Base-by-base conservation (phyloP, 2,888 invertebrate species). In the Acrocera orbiculus region DNA sequence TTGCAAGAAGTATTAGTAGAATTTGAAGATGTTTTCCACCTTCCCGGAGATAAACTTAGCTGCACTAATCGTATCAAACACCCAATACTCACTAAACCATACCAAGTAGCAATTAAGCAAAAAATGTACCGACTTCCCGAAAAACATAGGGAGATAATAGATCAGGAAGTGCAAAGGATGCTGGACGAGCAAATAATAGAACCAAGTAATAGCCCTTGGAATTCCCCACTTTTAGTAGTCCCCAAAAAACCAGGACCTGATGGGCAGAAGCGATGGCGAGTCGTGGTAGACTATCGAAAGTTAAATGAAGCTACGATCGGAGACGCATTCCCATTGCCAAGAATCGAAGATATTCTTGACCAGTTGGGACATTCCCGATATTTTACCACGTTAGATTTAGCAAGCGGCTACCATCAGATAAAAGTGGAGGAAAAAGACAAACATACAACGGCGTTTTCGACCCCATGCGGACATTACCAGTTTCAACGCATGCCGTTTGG, bases 241-340 rank as follows among this genome's bases (percentile, higher is more conserved):
- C 45, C 46, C 3, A 47, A 48, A 32, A 46, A 47, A 27, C 8
- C 34, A 9, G 39, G 40, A 4, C 17, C 28, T 2, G 40, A 43
- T 5, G 44, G 45, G 3, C 41, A 44, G 35, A 42, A 40, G 24
- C 45, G 46, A 35, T 46, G 45, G 45, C 37, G 48, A 5, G 24
- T 46, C 8, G 45, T 48, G 10, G 39, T 46, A 14, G 45, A 42
- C 14, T 44, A 40, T 32, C 24, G 43, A 6, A 43, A 43, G 32
- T 25, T 44, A 4, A 46, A 45, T 15, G 41, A 44, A 1, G 28
- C 35, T 7, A 44, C 46, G 5, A 39, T 39, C 7, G 42, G 38
- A 4, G 43, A 43, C n/a, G 39, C 27, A 13, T 26, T 26, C 14
- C 8, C 26, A 11, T 8, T 13, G 4, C 26, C n/a, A n/a, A n/a